Evolutionary conservation across 2,113 vertebrate species (phyloP), one percentile per base, ranked within the genome.

Genomic region (Gymnogyps californianus): DNA sequence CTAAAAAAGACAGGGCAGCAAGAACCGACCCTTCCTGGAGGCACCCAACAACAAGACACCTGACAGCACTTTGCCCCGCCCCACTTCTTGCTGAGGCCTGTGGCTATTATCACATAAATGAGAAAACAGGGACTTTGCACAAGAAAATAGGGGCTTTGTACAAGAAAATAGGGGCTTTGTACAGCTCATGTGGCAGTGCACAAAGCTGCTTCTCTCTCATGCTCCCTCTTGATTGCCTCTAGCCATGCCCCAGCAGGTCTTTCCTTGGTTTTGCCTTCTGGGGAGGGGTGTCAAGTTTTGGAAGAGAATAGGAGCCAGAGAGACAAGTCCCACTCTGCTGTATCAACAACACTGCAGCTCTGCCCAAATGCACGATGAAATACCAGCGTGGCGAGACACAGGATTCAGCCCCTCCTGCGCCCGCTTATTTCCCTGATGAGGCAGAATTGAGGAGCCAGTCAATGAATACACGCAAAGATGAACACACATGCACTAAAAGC

Each of bases 321-420:
- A 34, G 19, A 13, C 4, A 54, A 83, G 28, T 15, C 26, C 40
- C 26, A 10, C 26, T 15, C 14, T 36, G 36, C 62, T 76, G 22
- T 42, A 44, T 3, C 24, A 15, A 8, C 46, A 36, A 2, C 32
- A 13, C 46, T 22, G 21, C 21, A 28, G 62, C 51, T 79, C 49
- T 69, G n/a, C 66, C 54, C 79, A 36, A 42, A 58, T 1, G 1
- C 49, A n/a, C 36, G 13, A 2, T 1, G 0, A n/a, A 51, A 67
- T 17, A 26, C 13, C 6, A 4, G 18, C 0, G 0, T 18, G 46
- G 47, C 0, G 2, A 58, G 47, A 17, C 0, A 1, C 16, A 22
- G 42, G 20, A 46, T n/a, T 8, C 69, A 42, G 42, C 78, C 47
- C 26, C 65, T 71, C 74, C 82, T 36, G 52, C 12, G 0, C 36